Evolutionary conservation across 2,888 invertebrate species (phyloP), one percentile per base, ranked within the genome.

Genomic region (Drosophila koepferae): DNA sequence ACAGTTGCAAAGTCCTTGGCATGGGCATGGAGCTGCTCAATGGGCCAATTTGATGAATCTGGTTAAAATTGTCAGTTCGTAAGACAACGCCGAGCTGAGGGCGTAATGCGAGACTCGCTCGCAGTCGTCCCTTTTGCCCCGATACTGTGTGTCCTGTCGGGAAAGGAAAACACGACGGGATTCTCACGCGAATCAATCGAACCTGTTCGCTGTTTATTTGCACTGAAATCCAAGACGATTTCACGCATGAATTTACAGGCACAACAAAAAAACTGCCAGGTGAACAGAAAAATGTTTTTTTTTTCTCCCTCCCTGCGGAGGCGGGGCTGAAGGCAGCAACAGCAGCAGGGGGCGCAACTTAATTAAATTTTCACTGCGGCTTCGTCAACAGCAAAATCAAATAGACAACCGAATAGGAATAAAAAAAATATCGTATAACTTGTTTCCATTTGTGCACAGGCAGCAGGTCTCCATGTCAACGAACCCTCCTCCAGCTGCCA

Each of bases 281-380:
- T 77, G 81, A 51, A 36, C 64, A 51, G 40, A 18, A 53, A 67
- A 55, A 74, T 80, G 12, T 59, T 44, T 3, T 61, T 55, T 59
- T 44, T 3, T 61, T 14, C 40, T n/a, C 40, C 4, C 40, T 16
- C 12, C 2, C 44, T 46, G 43, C 46, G 55, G 18, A 20, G 54
- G 38, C 12, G 38, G 38, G 73, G 64, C 18, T 4, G 23, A 34
- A 61, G 40, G 31, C 74, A 66, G 51, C 74, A 64, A 66, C 48
- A 76, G 51, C 74, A 64, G 68, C 48, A 75, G 20, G 48, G 81
- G 81, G 77, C 55, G 79, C 74, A 77, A 86, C 82, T 91, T 91
- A 91, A 91, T 91, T 91, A 91, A 91, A 91, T 91, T 90, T 91
- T 79, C 88, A 86, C 81, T 84, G 88, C 86, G 86, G 89, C 90